These are phyloP conservation scores for Rhorus exstirpatorius DNA, from an alignment of 2,888 invertebrate genomes.

Conservation along the genomic window DNA sequence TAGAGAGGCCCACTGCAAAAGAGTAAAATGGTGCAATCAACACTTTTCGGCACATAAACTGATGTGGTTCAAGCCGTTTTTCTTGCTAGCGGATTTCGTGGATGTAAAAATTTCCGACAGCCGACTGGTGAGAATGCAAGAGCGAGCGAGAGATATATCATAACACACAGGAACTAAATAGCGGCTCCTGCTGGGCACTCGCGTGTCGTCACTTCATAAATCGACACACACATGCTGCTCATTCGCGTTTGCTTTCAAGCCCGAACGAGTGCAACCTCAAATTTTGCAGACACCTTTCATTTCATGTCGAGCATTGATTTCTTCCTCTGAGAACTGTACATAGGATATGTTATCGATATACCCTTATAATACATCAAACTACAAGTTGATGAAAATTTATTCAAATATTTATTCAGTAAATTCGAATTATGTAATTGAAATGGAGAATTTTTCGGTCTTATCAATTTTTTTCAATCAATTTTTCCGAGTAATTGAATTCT, in stretches of 20 bases:
- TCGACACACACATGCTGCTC: slow-evolving; percentile 39
- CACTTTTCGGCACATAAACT: slow-evolving; percentile 66
- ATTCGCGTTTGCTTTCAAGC: background rate
- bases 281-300: background rate
- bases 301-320: background rate
- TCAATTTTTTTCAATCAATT: background rate
- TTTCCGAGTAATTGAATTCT: background rate
- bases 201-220: slow-evolving; percentile 62
- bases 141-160: slow-evolving; percentile 1
- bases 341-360: background rate
- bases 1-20: slow-evolving; percentile 59
- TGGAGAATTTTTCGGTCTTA: background rate
- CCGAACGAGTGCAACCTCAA: slow-evolving; percentile 24
- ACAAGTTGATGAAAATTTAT: background rate
- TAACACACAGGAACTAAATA: slow-evolving; percentile 28
- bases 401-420: background rate
- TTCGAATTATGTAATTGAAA: too few species aligned
- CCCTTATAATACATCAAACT: background rate
- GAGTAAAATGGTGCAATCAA: slow-evolving; percentile 55
- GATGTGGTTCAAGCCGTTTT: slow-evolving; percentile 68
- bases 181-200: slow-evolving; percentile 21
- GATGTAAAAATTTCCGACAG: slow-evolving; percentile 57
- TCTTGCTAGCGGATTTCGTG: slow-evolving; percentile 75
- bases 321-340: background rate
- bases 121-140: slow-evolving; percentile 66